phyloP scores from a whole-genome alignment of 2,888 invertebrate species.

The Folsomia candida region DNA sequence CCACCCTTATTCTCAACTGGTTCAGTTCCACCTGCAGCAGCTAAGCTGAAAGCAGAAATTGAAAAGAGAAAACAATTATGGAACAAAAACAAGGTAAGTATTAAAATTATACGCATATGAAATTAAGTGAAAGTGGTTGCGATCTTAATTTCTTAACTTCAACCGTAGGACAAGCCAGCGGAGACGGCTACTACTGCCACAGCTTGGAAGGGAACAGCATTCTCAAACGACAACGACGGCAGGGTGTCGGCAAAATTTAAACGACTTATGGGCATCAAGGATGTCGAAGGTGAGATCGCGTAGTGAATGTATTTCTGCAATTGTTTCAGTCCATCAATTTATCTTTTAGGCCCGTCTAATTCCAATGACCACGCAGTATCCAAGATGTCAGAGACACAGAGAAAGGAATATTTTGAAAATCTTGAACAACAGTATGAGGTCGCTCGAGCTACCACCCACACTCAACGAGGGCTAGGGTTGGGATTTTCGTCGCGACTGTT shows the following conservation, averaged over 20 bases:
- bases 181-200: constrained; percentile 50
- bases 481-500: constrained; percentile 53
- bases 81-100: constrained; percentile 70
- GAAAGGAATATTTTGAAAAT: constrained; percentile 81
- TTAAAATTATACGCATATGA: not conserved
- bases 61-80: constrained; percentile 89
- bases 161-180: constrained; percentile 54
- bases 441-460: constrained; percentile 91
- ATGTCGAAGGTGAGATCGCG: too few species aligned
- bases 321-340: too few species aligned
- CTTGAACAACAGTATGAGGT: constrained; percentile 97
- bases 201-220: constrained; percentile 77
- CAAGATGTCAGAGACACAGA: constrained; percentile 35
- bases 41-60: constrained; percentile 81
- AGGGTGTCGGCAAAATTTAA: constrained; percentile 92
- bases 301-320: too few species aligned
- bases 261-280: constrained; percentile 91
- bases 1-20: constrained; percentile 4
- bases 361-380: constrained; percentile 7
- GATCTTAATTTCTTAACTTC: not conserved
- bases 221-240: constrained; percentile 87
- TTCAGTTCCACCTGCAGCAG: constrained; percentile 57
- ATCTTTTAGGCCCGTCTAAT: not conserved
- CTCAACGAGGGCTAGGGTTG: constrained; percentile 70
- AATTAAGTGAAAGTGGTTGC: too few species aligned